Evolutionary conservation across 2,888 invertebrate species (phyloP).

Genomic region (Dinocampus coccinellae): DNA sequence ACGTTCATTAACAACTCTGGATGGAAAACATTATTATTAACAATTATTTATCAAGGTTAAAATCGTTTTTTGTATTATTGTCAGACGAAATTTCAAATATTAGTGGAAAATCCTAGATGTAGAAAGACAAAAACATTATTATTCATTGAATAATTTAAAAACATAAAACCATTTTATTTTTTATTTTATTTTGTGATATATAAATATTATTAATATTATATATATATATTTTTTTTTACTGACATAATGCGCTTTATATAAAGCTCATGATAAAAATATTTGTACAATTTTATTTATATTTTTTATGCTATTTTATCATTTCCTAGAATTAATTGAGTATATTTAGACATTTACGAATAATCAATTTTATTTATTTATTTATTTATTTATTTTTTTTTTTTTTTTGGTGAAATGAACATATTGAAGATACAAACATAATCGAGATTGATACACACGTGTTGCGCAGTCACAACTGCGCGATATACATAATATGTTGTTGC

Average conservation of each 20-base stretch:
- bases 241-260: background rate
- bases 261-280: background rate
- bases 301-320: background rate
- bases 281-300: background rate
- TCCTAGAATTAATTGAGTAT: slow-evolving; percentile 9
- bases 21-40: background rate
- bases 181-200: too few relatives aligned
- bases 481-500: slow-evolving; percentile 32
- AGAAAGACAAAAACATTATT: background rate
- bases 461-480: slow-evolving; percentile 54
- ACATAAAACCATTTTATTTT: too few relatives aligned
- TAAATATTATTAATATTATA: background rate
- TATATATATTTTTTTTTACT: background rate
- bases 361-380: slow-evolving; percentile 8
- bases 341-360: background rate
- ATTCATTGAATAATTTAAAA: too few relatives aligned
- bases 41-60: background rate
- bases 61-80: background rate
- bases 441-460: slow-evolving; percentile 57
- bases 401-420: background rate
- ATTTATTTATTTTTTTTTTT: background rate
- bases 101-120: background rate
- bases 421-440: slow-evolving; percentile 37
- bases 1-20: too few relatives aligned
- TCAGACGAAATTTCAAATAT: background rate